Base-by-base conservation (phyloP, 2,113 vertebrate species). In the Orycteropus afer region DNA sequence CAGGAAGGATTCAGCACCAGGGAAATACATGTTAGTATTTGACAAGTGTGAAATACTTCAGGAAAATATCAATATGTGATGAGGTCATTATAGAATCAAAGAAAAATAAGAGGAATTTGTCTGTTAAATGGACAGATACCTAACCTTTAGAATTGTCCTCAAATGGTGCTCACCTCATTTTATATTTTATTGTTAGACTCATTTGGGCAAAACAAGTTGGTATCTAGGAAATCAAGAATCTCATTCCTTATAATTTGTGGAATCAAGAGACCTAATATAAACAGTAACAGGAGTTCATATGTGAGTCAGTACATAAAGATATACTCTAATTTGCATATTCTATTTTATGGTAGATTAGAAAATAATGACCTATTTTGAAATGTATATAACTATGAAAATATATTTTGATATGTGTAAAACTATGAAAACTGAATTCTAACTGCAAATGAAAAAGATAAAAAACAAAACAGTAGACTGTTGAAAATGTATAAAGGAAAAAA, bases 51-150 rank as follows among this genome's bases (percentile, higher is more conserved):
- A 11, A 91, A 78, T n/a, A 90, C 51, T 79, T 83, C 55, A 91
- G 91, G 90, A 78, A 95, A 97, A 94, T 94, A 96, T 51, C 90
- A 65, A 27, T 80, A 80, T 91, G 95, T 92, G 94, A 96, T 91
- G 94, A 96, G 86, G 81, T 84, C 83, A 92, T 76, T 83, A 53
- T 29, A 77, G 90, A 96, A 86, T 80, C 74, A 32, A 29, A 85
- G 76, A 73, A 87, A 95, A 84, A 78, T 32, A 42, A 77, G 47
- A 71, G 7, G 40, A 57, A 47, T 7, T 67, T 88, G 45, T 91
- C 61, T 34, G 83, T 49, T 93, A 92, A 92, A 37, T n/a, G 86
- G 59, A 49, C 3, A 73, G 69, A 80, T 22, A 40, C 17, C 74
- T 69, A 57, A 4, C 34, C 37, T 90, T 94, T 76, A n/a, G 42